These are phyloP conservation scores for Lycopodina hypogea DNA, from an alignment of 37 sponge, comb jelly and placozoan species.

Conservation along the genomic window DNA sequence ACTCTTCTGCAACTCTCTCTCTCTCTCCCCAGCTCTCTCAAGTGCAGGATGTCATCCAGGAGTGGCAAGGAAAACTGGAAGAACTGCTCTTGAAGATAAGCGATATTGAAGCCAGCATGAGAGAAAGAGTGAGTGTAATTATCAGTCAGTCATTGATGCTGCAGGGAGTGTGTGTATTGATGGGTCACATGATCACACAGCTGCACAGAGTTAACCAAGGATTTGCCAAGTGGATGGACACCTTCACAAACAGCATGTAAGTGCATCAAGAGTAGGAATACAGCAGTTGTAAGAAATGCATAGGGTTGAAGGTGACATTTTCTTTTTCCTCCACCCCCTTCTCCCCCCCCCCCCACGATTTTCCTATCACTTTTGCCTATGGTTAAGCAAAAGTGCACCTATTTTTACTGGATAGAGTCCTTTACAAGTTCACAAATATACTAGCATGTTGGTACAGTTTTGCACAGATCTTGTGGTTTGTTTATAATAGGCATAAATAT, in stretches of 20 bases:
- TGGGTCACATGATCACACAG: too few species aligned
- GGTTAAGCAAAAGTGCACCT: too few species aligned
- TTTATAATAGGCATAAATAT: too few species aligned
- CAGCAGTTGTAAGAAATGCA: too few species aligned
- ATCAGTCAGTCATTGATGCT: not conserved
- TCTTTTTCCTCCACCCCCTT: too few species aligned
- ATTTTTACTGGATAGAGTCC: too few species aligned
- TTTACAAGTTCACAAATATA: too few species aligned
- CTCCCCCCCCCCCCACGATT: too few species aligned
- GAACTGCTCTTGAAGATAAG: constrained; percentile 18
- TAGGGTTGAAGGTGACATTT: too few species aligned
- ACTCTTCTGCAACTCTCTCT: too few species aligned
- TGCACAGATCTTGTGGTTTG: not conserved
- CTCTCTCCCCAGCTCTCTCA: constrained; percentile 44
- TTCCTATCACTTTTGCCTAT: too few species aligned
- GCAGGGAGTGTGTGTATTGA: too few species aligned
- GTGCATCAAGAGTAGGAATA: not conserved
- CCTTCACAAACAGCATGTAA: constrained; percentile 22
- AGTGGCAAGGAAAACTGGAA: constrained; percentile 51
- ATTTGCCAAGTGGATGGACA: constrained; percentile 50
- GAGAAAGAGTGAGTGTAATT: constrained; percentile 36
- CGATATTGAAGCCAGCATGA: constrained; percentile 49
- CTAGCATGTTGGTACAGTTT: not conserved
- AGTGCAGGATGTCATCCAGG: constrained; percentile 45
- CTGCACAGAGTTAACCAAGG: constrained; percentile 43